phyloP scores from a whole-genome alignment of 2,797 vertebrate genomes.

The Momotus momota region DNA sequence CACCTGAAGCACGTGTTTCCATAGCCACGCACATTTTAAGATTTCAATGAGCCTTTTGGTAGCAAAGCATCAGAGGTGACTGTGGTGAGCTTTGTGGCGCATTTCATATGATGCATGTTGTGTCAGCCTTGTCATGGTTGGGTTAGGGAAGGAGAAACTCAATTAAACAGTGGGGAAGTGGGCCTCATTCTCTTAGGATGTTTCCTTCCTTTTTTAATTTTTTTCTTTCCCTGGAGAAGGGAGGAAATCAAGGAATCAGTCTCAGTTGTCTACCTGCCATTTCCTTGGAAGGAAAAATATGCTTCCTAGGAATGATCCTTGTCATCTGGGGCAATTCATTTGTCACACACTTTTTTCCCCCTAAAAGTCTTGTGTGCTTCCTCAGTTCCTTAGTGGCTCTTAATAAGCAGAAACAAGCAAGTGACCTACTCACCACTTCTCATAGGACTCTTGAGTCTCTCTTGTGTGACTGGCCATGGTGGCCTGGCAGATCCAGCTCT shows the following conservation, averaged over 20 bases:
- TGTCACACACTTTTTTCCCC: accelerated
- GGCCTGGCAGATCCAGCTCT: not conserved
- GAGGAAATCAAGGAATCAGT: not conserved
- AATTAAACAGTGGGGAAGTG: not conserved
- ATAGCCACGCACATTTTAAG: not conserved
- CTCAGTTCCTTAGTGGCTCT: not conserved
- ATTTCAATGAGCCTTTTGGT: not conserved
- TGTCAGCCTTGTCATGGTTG: not conserved
- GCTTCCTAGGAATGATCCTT: not conserved
- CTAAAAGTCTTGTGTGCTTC: not conserved
- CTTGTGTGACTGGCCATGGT: not conserved
- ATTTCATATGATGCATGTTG: accelerated
- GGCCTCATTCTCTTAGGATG: not conserved
- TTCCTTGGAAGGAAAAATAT: not conserved
- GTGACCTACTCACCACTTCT: not conserved
- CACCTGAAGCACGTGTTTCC: not conserved
- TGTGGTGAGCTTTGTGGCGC: not conserved
- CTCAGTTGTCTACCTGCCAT: not conserved
- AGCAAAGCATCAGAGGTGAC: not conserved
- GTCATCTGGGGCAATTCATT: not conserved
- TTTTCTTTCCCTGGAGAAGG: not conserved
- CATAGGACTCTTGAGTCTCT: not conserved
- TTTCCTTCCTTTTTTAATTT: not conserved
- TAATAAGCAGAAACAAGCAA: not conserved
- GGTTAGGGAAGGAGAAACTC: not conserved